Evolutionary conservation across 2,888 invertebrate genomes (phyloP).

Genomic region (Erebia palarica): DNA sequence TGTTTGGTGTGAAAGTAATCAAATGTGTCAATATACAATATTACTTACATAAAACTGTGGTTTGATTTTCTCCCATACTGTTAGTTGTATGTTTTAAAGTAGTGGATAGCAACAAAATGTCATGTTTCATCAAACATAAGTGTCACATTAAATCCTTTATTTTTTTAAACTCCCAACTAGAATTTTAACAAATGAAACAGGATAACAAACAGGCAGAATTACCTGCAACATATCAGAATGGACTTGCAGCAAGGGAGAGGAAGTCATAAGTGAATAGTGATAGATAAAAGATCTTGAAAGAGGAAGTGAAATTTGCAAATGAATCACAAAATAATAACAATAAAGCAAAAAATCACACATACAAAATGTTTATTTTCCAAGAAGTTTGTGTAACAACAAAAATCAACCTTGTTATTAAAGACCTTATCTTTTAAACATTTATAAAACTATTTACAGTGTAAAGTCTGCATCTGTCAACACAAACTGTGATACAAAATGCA

Average conservation of each 20-base stretch:
- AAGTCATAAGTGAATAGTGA: constrained; percentile 31
- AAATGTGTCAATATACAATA: constrained; percentile 79
- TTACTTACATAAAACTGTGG: constrained; percentile 62
- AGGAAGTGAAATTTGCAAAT: constrained; percentile 35
- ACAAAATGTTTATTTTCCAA: constrained; percentile 82
- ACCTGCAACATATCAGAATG: background rate
- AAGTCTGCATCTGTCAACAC: constrained; percentile 79
- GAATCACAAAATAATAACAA: constrained; percentile 53
- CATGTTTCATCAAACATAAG: background rate
- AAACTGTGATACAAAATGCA: constrained; percentile 80
- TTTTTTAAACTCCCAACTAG: constrained; percentile 9
- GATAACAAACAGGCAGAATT: background rate
- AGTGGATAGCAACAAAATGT: background rate
- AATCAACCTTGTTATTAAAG: constrained; percentile 80
- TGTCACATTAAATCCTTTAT: background rate
- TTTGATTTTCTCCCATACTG: constrained; percentile 52
- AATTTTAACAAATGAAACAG: background rate
- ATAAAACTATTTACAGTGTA: constrained; percentile 81
- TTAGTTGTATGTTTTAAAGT: background rate
- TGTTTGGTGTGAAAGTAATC: constrained; percentile 79
- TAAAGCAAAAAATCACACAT: constrained; percentile 75
- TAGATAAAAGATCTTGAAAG: constrained; percentile 6
- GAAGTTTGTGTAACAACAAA: constrained; percentile 82
- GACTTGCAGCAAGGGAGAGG: constrained; percentile 44
- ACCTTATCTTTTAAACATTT: constrained; percentile 77